Percentiles rank a stretch among this genome's conserved stretches.
These are phyloP conservation scores for Dorcus parallelipipedus DNA, from an alignment of 2,888 invertebrate species.

Conservation along the genomic window DNA sequence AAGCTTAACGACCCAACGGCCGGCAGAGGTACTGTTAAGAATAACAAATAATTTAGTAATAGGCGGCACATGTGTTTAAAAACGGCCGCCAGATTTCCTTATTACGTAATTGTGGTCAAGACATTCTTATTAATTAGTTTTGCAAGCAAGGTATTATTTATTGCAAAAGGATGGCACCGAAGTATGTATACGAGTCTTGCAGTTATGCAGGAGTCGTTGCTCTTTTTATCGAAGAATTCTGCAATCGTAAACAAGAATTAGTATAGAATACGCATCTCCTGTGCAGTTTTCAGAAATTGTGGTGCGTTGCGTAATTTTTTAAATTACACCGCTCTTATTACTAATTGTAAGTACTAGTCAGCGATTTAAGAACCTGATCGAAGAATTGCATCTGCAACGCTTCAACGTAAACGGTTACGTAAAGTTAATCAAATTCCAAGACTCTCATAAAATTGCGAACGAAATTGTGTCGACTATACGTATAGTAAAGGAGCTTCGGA, in stretches of 20 bases:
- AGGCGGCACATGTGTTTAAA: not conserved
- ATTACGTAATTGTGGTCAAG: constrained; percentile 1
- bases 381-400: too few relatives aligned
- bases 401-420: too few relatives aligned
- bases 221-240: not conserved
- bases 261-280: not conserved
- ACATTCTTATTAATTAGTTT: not conserved
- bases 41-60: not conserved
- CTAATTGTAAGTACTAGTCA: too few relatives aligned
- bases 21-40: not conserved
- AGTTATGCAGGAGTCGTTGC: not conserved
- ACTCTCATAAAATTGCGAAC: too few relatives aligned
- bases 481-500: too few relatives aligned
- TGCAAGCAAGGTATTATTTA: not conserved
- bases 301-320: not conserved
- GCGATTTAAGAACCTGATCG: too few relatives aligned
- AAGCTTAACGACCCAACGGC: not conserved
- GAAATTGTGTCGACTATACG: too few relatives aligned
- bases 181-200: not conserved
- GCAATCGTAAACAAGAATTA: not conserved
- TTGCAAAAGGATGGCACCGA: not conserved
- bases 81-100: not conserved
- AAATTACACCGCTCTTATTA: too few relatives aligned
- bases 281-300: not conserved
- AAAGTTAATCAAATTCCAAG: too few relatives aligned